Percentiles rank a stretch among this genome's conserved stretches.
These are phyloP conservation scores for Takifugu rubripes DNA, from an alignment of 2,797 vertebrate species.

Conservation along the genomic window DNA sequence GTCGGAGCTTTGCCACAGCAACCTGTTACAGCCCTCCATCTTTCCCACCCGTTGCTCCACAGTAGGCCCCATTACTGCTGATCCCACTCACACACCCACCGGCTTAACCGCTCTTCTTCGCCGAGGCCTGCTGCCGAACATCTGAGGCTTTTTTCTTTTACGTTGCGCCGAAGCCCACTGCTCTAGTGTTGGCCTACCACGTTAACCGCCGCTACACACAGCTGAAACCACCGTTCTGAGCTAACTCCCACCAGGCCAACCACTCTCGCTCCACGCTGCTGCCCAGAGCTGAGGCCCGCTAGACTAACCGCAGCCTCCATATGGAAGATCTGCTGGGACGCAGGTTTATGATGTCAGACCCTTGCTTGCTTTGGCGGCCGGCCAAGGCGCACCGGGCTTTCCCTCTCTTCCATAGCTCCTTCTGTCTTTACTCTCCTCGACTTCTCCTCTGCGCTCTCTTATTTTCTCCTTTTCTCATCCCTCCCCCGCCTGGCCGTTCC, in stretches of 20 bases:
- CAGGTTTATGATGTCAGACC: slow-evolving; percentile 82
- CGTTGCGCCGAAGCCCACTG: slow-evolving; percentile 48
- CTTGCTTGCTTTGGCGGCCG: slow-evolving; percentile 75
- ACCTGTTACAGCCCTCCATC: slow-evolving; percentile 54
- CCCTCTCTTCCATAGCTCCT: slow-evolving; percentile 62
- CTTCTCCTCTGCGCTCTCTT: slow-evolving; percentile 55
- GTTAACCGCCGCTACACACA: slow-evolving; percentile 67
- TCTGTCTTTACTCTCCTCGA: slow-evolving; percentile 59
- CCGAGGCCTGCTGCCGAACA: slow-evolving; percentile 51
- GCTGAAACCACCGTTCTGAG: slow-evolving; percentile 62
- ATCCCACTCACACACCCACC: slow-evolving; percentile 51
- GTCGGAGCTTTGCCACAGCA: slow-evolving; percentile 42
- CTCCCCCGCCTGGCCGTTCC: slow-evolving; percentile 56
- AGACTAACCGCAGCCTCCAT: slow-evolving; percentile 67
- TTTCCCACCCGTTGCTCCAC: slow-evolving; percentile 30
- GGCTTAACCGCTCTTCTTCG: slow-evolving; percentile 49
- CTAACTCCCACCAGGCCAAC: slow-evolving; percentile 63
- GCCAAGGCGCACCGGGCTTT: slow-evolving; percentile 72
- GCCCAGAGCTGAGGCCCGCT: slow-evolving; percentile 64
- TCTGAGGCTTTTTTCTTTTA: slow-evolving; percentile 48
- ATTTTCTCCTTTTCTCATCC: slow-evolving; percentile 65
- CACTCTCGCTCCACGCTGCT: slow-evolving; percentile 54
- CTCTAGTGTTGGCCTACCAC: slow-evolving; percentile 65
- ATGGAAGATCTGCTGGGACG: slow-evolving; percentile 70
- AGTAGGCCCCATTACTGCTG: slow-evolving; percentile 33